These are phyloP conservation scores for Ophion ellenae DNA, from an alignment of 2,888 invertebrate species.

Conservation along the genomic window DNA sequence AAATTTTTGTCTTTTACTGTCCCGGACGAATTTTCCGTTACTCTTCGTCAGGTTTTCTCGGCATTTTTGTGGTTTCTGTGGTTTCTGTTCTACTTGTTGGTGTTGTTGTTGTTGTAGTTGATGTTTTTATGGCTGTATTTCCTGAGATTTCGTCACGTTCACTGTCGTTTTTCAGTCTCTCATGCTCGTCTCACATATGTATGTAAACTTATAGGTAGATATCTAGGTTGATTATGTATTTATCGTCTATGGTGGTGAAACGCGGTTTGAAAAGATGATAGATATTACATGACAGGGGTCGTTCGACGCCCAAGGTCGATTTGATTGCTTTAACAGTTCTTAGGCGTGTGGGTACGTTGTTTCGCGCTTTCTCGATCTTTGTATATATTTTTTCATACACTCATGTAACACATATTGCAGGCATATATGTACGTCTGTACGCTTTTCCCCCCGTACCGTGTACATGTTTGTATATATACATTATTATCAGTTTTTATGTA, in stretches of 20 bases:
- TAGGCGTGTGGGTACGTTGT: conserved; percentile 21
- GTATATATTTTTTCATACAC: conserved; percentile 31
- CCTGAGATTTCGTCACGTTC: conserved; percentile 50
- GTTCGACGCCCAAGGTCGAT: conserved; percentile 67
- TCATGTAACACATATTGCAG: neutral
- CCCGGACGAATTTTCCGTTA: conserved; percentile 63
- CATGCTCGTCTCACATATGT: conserved; percentile 50
- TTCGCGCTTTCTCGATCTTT: conserved; percentile 28
- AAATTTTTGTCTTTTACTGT: conserved; percentile 49
- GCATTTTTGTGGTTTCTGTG: conserved; percentile 60
- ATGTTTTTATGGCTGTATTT: conserved; percentile 28
- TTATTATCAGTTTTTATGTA: conserved; percentile 45
- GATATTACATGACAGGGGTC: conserved; percentile 41
- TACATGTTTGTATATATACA: conserved; percentile 51
- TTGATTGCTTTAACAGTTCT: conserved; percentile 31
- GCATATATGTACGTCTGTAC: conserved; percentile 45
- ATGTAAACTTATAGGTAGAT: conserved; percentile 17
- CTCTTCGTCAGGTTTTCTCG: conserved; percentile 51
- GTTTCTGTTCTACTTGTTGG: conserved; percentile 55
- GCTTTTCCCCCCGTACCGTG: conserved; percentile 32
- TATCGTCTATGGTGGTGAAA: conserved; percentile 45
- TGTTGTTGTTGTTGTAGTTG: conserved; percentile 38
- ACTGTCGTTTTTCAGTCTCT: conserved; percentile 49
- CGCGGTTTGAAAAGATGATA: conserved; percentile 41
- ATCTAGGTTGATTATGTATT: conserved; percentile 16